Evolutionary conservation across 1,140 invertebrate genomes (phyloP).

Genomic region (Caenorhabditis latens): DNA sequence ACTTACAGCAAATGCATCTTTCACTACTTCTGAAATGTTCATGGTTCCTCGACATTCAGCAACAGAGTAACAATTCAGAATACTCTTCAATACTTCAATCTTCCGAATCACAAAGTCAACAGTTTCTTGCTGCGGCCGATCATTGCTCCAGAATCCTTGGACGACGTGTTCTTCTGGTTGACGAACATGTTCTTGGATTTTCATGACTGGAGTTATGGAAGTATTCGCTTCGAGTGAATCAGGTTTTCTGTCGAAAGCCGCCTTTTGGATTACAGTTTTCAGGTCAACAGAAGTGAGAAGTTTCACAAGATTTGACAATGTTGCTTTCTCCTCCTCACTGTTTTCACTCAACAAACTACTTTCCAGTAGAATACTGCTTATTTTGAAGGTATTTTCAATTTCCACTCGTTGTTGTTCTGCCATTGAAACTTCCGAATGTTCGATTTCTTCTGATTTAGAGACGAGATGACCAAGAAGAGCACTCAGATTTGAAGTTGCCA

Average conservation of each 20-base stretch:
- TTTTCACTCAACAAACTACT: not conserved
- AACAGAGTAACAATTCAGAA: slow-evolving; percentile 34
- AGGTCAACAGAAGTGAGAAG: slow-evolving; percentile 19
- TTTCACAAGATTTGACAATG: not conserved
- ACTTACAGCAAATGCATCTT: slow-evolving; percentile 17
- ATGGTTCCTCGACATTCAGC: not conserved
- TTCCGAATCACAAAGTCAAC: not conserved
- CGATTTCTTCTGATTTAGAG: not conserved
- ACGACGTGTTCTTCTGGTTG: slow-evolving; percentile 8
- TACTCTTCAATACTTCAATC: slow-evolving; percentile 29
- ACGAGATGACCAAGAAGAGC: not conserved
- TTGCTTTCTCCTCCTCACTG: not conserved
- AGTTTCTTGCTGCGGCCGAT: not conserved
- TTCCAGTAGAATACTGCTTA: not conserved
- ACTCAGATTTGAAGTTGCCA: not conserved
- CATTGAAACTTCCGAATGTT: not conserved
- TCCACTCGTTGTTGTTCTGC: not conserved
- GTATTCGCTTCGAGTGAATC: not conserved
- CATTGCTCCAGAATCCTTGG: slow-evolving; percentile 26
- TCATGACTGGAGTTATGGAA: slow-evolving; percentile 20
- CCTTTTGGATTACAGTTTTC: slow-evolving; percentile 2
- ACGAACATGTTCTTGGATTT: slow-evolving; percentile 25
- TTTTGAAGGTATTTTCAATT: slow-evolving; percentile 24
- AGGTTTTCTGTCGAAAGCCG: slow-evolving; percentile 2
- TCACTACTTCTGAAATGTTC: not conserved